phyloP scores from a whole-genome alignment of 2,113 vertebrate genomes.

The Neolamprologus toae region DNA sequence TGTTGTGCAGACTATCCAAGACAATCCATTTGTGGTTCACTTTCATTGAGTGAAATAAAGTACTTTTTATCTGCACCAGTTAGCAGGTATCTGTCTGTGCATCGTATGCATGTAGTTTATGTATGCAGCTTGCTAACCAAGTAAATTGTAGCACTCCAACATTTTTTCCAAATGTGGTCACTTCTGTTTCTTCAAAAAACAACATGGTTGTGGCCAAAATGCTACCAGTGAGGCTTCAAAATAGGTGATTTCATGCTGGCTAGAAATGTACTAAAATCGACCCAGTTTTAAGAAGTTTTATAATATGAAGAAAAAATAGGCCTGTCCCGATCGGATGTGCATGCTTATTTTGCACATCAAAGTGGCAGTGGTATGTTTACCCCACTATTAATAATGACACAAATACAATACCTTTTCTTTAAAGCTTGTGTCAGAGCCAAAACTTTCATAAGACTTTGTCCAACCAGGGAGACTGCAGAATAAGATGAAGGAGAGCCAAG shows the following conservation, averaged over 20 bases:
- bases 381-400: not conserved
- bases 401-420: not conserved
- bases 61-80: not conserved
- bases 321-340: not conserved
- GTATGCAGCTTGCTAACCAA: not conserved
- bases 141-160: not conserved
- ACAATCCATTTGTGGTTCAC: not conserved
- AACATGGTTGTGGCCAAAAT: not conserved
- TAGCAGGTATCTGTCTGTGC: not conserved
- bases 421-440: not conserved
- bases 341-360: not conserved
- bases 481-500: conserved; percentile 17
- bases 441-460: not conserved
- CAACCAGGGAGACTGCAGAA: not conserved
- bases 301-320: not conserved
- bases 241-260: not conserved
- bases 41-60: not conserved
- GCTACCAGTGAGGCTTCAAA: not conserved
- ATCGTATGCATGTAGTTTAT: not conserved
- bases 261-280: not conserved
- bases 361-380: not conserved
- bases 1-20: not conserved
- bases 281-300: not conserved
- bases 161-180: not conserved
- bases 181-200: not conserved